Evolutionary conservation across 2,888 invertebrate species (phyloP).

Genomic region (Leptopterna dolabrata): DNA sequence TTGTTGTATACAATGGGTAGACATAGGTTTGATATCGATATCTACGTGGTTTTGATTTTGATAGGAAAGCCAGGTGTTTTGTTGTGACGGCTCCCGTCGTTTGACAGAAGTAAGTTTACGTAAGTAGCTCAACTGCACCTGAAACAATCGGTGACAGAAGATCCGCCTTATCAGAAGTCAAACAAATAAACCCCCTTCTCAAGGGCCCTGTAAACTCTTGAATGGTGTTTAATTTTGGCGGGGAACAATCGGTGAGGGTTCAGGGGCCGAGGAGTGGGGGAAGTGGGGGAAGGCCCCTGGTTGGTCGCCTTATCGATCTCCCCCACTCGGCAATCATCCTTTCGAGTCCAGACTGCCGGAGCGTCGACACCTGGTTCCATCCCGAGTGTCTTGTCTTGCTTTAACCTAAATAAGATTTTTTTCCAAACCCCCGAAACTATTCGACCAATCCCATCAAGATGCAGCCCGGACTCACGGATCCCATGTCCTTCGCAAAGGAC

Average conservation of each 20-base stretch:
- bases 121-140: too few relatives aligned
- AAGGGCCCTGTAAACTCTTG: neutral
- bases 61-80: too few relatives aligned
- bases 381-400: neutral
- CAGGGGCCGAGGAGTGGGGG: neutral
- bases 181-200: neutral
- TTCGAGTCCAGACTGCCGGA: conserved; percentile 57
- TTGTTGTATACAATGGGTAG: too few relatives aligned
- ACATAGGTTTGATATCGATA: too few relatives aligned
- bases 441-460: conserved; percentile 60
- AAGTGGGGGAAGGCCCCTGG: neutral
- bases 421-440: neutral
- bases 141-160: too few relatives aligned
- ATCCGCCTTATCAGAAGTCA: neutral
- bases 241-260: neutral
- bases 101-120: too few relatives aligned
- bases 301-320: conserved; percentile 55
- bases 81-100: too few relatives aligned
- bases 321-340: conserved; percentile 58
- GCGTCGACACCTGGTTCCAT: conserved; percentile 49
- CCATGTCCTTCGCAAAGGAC: conserved; percentile 88
- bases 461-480: conserved; percentile 74
- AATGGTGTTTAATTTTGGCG: neutral
- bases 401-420: neutral
- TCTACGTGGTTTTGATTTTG: too few relatives aligned